Base-by-base conservation (phyloP, 2,113 vertebrate genomes). In the Gavia stellata region DNA sequence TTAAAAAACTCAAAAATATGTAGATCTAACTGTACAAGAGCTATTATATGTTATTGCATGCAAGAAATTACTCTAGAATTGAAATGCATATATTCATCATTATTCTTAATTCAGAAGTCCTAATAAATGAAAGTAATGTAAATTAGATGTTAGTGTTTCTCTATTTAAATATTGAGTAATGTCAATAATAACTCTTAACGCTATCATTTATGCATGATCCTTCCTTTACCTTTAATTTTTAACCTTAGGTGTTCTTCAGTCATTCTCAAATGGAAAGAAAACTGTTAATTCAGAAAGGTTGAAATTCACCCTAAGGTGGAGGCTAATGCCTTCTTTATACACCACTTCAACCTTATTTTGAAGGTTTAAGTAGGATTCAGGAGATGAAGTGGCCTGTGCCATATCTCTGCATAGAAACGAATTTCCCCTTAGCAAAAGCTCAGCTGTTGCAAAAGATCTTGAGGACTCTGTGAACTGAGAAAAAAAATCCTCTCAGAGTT, bases 281-380 rank as follows among this genome's bases (percentile, higher is more conserved):
- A 34, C 36, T 59, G 9, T 5, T 82, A 92, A 82, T 87, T 94
- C 55, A 87, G 61, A 92, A 80, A 66, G 31, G 11, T 3, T 82
- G 33, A 90, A 87, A 78, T 82, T 94, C 77, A 85, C 14, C 15
- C 25, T 61, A 5, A 2, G 2, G 9, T 33, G 7, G 23, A 88
- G 9, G 29, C 1, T 91, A 89, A 62, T 83, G 52, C 4, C 14
- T 79, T 95, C 75, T 90, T 94, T 96, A 74, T 79, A 74, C 42
- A 67, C 18, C 40, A 94, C 58, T 94, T 95, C 92, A 62, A 74
- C 11, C 9, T 79, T 87, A 81, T 95, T 97, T 92, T 79, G 59
- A 85, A 94, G 59, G 45, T 91, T 88, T 94, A 90, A 81, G 26
- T 36, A 62, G 15, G 14, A 84, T 66, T 92, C 50, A 80, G 52